Evolutionary conservation across 2,888 invertebrate species (phyloP).

Genomic region (Mystacides longicornis): DNA sequence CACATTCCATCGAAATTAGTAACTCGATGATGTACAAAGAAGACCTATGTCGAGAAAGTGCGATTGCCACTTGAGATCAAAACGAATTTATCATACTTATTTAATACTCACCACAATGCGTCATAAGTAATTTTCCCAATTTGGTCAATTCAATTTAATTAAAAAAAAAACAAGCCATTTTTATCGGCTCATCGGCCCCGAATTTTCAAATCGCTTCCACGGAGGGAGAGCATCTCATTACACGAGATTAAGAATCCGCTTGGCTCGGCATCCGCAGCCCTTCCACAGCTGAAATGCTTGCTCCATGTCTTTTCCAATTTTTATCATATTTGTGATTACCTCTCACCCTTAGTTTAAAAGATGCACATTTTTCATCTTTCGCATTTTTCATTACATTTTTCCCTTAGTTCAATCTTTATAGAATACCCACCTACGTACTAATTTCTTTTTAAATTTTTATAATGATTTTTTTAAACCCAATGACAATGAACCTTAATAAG

Average conservation of each 20-base stretch:
- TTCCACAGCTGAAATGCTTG: constrained; percentile 13
- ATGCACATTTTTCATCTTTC: neutral
- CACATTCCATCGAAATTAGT: no score
- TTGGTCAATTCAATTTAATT: no score
- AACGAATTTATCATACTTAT: no score
- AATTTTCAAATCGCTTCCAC: neutral
- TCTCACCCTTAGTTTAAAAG: neutral
- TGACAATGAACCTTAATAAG: no score
- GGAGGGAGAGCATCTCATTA: constrained; percentile 22
- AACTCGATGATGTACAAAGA: no score
- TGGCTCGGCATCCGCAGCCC: constrained; percentile 12
- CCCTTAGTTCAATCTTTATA: neutral
- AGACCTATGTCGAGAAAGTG: no score
- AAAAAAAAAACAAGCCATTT: no score
- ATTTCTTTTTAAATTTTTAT: neutral
- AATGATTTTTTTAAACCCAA: no score
- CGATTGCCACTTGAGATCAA: no score
- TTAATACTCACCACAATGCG: no score
- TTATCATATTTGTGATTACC: neutral
- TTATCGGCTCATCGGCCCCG: neutral
- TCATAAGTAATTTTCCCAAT: no score
- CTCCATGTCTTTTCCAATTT: constrained; percentile 12
- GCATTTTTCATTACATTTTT: neutral
- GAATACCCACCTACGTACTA: neutral
- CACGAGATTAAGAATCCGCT: constrained; percentile 23